These are phyloP conservation scores for Mastomys coucha DNA, from an alignment of 2,113 vertebrate species.

Conservation along the genomic window DNA sequence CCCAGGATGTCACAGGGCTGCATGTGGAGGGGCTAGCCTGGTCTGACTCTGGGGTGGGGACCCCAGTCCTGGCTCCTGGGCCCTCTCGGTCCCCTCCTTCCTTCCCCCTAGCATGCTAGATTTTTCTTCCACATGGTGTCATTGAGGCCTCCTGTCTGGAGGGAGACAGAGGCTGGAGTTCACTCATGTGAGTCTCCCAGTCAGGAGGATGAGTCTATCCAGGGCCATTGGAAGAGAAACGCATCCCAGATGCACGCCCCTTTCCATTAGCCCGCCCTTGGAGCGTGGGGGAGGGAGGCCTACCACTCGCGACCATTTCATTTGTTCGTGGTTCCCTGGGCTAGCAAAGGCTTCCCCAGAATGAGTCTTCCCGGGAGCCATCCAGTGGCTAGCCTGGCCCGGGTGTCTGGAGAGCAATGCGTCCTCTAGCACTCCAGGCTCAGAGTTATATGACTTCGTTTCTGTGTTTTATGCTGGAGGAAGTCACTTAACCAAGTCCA, in stretches of 20 bases:
- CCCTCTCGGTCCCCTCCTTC: not conserved
- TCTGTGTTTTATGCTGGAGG: not conserved
- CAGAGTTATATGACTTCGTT: fast-evolving
- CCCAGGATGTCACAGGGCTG: not conserved
- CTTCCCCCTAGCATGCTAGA: not conserved
- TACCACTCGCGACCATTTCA: not conserved
- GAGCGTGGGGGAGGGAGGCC: not conserved
- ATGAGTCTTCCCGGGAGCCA: not conserved
- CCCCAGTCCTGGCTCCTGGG: not conserved
- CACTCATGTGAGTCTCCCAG: not conserved
- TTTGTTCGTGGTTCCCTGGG: not conserved
- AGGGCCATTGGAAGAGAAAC: not conserved
- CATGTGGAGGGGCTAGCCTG: not conserved
- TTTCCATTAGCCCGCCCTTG: too few species aligned
- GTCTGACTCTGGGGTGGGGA: not conserved
- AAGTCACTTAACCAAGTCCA: not conserved
- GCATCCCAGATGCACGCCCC: not conserved
- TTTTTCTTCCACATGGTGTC: not conserved
- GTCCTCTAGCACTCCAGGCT: not conserved
- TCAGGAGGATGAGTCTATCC: not conserved
- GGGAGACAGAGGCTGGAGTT: not conserved
- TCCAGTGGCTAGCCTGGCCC: not conserved
- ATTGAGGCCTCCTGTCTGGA: not conserved
- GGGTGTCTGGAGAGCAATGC: not conserved
- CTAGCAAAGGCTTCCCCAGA: not conserved